These are phyloP conservation scores for Cacatua alba DNA, from an alignment of 2,113 vertebrate species.

Conservation along the genomic window DNA sequence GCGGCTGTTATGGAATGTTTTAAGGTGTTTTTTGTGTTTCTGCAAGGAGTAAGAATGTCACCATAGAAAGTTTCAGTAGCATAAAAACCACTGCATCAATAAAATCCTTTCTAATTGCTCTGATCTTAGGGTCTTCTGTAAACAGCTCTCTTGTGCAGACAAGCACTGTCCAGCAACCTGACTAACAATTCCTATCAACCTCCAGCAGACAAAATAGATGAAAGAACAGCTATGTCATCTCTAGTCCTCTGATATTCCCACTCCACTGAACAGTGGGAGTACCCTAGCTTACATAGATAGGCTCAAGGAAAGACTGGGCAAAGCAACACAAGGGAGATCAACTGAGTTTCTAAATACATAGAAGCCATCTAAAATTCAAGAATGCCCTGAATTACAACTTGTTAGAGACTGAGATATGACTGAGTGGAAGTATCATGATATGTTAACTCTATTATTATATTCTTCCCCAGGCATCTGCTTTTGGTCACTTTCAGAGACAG, in stretches of 20 bases:
- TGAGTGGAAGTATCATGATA: neutral
- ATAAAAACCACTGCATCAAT: neutral
- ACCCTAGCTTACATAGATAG: accelerated
- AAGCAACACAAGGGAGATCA: neutral
- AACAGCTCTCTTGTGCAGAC: neutral
- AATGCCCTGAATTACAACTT: neutral
- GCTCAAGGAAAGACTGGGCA: neutral
- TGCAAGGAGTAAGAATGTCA: neutral
- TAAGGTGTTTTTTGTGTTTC: neutral
- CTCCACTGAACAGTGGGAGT: neutral
- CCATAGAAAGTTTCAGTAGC: neutral
- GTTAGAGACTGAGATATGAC: neutral
- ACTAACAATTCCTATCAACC: neutral
- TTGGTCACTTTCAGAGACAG: neutral
- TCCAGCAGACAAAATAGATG: neutral
- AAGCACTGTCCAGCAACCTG: neutral
- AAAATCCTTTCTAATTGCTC: neutral
- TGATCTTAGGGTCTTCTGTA: neutral
- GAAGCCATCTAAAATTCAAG: neutral
- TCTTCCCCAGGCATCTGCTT: constrained; percentile 7
- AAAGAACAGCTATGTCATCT: neutral
- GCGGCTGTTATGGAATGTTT: neutral
- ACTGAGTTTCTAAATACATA: neutral
- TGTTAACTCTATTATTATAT: neutral
- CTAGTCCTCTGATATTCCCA: neutral